Evolutionary conservation across 2,888 invertebrate genomes (phyloP), one percentile per base, ranked within the genome.

Genomic region (Myopa tessellatipennis): DNA sequence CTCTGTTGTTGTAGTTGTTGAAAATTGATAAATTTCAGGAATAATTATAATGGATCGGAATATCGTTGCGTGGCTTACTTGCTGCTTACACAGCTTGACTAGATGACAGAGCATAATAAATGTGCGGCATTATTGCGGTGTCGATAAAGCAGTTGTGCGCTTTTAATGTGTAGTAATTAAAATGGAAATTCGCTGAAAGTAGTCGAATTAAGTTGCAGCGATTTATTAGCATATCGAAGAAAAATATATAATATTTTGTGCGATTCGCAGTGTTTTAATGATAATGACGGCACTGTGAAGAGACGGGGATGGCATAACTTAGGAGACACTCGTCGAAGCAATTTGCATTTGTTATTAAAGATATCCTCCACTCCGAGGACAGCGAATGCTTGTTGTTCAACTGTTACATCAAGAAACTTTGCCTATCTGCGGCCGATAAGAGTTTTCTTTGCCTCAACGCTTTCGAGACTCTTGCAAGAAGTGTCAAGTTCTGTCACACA

Each of bases 101-200:
- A 73, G 68, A 77, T 77, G 77, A 77, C 67, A 77, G 40, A 68
- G 77, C 45, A 77, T 77, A 77, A 77, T 73, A 60, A 77, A 77
- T 77, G 61, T 16, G 58, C 63, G 6, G 34, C 70, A 36, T 63
- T 75, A 34, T 69, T 60, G 58, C 45, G 34, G 75, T 58, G 69
- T 26, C 69, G 58, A 71, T 71, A 71, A 65, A 65, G 81, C 74
- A 80, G 80, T 79, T 84, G 83, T 84, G 85, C 82, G 58, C 84
- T 86, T 86, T 86, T 86, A 85, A 86, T 85, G 85, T 83, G 84
- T 83, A 81, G 82, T 82, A 86, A 85, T 85, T 86, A 86, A 86
- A 85, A 86, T 85, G 85, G 83, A 85, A 85, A 85, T 85, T 85
- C 84, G 86, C 83, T 82, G 36, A 76, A 84, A 82, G 74, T 74